A percentile compares a stretch with the other conserved stretches of the same genome.
Evolutionary conservation across 2,113 vertebrate species (phyloP).

Genomic region (Melanocharis versteri): DNA sequence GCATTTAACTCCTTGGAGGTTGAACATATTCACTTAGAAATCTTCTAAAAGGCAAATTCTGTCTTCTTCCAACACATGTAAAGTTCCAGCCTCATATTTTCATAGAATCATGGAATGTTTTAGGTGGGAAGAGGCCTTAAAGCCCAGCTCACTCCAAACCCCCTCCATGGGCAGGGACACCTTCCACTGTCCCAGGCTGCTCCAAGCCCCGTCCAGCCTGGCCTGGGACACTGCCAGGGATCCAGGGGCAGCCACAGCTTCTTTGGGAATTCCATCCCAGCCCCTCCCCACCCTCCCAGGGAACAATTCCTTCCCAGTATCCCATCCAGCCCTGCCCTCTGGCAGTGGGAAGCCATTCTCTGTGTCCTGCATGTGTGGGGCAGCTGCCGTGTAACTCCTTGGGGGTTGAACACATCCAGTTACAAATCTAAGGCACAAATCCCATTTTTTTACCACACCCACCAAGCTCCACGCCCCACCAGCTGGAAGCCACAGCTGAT

Average conservation of each 20-base stretch:
- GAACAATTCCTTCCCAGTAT: not conserved
- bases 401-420: accelerated
- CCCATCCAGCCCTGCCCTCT: not conserved
- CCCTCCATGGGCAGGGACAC: not conserved
- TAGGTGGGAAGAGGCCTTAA: not conserved
- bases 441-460: not conserved
- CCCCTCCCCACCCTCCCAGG: not conserved
- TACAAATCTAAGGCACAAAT: not conserved
- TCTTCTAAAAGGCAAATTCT: not conserved
- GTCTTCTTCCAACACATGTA: accelerated
- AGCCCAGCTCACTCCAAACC: accelerated
- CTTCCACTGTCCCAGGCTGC: not conserved
- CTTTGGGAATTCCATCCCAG: not conserved
- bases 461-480: not conserved
- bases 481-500: not conserved
- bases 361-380: accelerated
- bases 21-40: accelerated
- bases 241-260: not conserved
- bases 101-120: not conserved
- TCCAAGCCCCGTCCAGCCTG: not conserved
- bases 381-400: not conserved
- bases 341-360: not conserved
- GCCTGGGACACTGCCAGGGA: not conserved
- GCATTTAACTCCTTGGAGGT: accelerated
- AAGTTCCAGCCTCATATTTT: not conserved